Evolutionary conservation across 2,113 vertebrate genomes (phyloP).

Genomic region (Nicator chloris): DNA sequence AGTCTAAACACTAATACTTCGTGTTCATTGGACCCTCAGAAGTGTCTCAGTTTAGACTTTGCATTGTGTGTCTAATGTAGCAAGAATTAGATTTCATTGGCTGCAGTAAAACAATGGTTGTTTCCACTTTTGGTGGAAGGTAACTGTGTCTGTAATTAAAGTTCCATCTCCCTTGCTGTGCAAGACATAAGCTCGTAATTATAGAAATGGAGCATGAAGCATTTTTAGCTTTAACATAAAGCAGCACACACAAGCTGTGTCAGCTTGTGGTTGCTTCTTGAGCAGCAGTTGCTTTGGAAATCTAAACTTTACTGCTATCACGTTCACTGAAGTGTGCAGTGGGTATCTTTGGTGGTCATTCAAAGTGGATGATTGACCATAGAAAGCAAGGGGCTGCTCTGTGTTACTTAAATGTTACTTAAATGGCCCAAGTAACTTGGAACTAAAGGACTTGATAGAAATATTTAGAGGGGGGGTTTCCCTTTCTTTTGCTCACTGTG

Average conservation of each 20-base stretch:
- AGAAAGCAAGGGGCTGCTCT: neutral
- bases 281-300: neutral
- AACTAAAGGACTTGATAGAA: neutral
- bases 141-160: neutral
- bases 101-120: neutral
- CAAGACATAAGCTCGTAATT: neutral
- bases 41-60: neutral
- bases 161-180: neutral
- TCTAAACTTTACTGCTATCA: neutral
- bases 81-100: neutral
- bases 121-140: neutral
- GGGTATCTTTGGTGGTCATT: neutral
- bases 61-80: neutral
- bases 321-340: neutral
- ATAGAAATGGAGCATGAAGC: neutral
- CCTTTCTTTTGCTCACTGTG: conserved; percentile 14
- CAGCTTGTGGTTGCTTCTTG: neutral
- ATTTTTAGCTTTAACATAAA: neutral
- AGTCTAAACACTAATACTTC: neutral
- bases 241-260: neutral
- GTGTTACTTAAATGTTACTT: no score
- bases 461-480: neutral
- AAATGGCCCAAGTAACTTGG: neutral
- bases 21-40: neutral
- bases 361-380: neutral